Conservation (phyloP, 2,113 vertebrate genomes). For the Tamias sibiricus region DNA sequence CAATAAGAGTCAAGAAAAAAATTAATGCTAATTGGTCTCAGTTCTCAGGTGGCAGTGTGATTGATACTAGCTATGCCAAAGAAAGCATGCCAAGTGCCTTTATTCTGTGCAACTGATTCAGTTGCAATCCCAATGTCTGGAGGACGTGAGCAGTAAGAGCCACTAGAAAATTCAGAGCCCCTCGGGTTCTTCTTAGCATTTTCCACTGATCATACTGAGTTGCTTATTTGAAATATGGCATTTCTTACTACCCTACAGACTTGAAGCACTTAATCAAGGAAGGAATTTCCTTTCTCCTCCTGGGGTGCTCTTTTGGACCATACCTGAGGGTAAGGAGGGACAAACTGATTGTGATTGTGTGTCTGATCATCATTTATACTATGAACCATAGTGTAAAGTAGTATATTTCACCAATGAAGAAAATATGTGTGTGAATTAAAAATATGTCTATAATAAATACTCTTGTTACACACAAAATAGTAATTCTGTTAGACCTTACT, state of each 20-base stretch:
- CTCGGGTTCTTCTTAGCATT: neutral
- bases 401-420: neutral
- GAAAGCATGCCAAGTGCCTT: too few species aligned
- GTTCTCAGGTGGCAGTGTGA: neutral
- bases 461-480: neutral
- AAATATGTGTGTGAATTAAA: neutral
- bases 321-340: neutral
- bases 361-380: neutral
- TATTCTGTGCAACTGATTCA: too few species aligned
- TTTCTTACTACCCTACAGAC: neutral
- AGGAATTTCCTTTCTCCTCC: neutral
- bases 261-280: neutral
- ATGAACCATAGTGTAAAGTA: neutral
- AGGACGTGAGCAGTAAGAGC: neutral
- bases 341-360: neutral
- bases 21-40: neutral
- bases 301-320: neutral
- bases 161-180: neutral
- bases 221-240: neutral
- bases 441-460: neutral
- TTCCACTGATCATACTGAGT: neutral
- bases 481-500: neutral
- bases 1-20: too few species aligned
- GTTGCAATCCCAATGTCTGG: neutral
- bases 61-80: neutral